Base-by-base conservation (phyloP, 2,888 invertebrate species). In the Agriopis leucophaearia region DNA sequence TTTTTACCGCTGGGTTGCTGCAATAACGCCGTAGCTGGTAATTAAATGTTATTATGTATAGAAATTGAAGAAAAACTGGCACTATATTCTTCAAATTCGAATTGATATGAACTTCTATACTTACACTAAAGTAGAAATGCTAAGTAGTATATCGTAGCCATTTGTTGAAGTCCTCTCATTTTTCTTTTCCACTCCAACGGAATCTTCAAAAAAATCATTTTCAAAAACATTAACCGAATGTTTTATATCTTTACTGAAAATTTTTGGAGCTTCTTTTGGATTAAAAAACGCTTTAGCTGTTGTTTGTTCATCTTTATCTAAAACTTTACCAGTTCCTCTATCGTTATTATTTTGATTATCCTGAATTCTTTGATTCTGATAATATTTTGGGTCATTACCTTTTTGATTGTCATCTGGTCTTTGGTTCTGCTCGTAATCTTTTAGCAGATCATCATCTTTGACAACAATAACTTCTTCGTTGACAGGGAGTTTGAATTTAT, bases 71-170 rank as follows among this genome's bases (percentile, higher is more conserved):
- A 27, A 27, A 27, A 27, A 3, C 27, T 27, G 27, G 27, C 3
- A 27, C 27, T 27, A 27, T 27, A 27, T 5, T 27, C 27, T 27
- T 27, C 27, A n/a, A n/a, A n/a, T n/a, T n/a, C 42, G 10, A 8
- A 42, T 12, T 42, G 3, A 42, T 13, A 6, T 13, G 13, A 42
- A 13, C 13, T 35, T 35, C 13, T 8, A 5, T 47, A 85, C 86
- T 81, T 64, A 89, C 87, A 83, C 74, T 48, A 85, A 67, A 5
- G 87, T 87, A 0, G 89, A 83, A 3, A 85, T 76, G 54, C 83
- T 84, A 8, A 87, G 66, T 0, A 84, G 57, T 42, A 83, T 69
- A 36, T 81, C 79, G 60, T 70, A 79, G 10, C 73, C 50, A 8
- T 75, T 69, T 0, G 71, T 63, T 0, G 77, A 74, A 0, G 74